Base-by-base conservation (phyloP, 2,797 vertebrate species). In the Xenentodon cancila region DNA sequence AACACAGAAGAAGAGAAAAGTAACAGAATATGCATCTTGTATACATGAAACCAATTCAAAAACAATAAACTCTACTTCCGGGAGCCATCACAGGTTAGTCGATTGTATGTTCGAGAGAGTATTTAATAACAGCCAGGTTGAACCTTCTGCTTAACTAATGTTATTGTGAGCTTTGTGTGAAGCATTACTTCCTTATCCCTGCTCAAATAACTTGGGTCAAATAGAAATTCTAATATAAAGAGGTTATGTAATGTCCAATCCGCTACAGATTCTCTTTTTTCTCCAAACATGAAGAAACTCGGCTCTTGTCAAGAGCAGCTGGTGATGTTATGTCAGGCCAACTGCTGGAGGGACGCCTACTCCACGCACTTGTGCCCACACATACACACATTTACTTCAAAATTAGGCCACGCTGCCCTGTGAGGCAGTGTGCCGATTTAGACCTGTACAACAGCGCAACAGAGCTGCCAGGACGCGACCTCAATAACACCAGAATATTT, bases 291-390 rank as follows among this genome's bases (percentile, higher is more conserved):
- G 66, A 82, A 87, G 83, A 79, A 81, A 64, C 22, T 49, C 64
- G 50, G 77, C 74, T 76, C 79, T 81, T 79, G 75, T 84, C 71
- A 79, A 81, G 87, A 90, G 82, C 88, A 91, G 89, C 89, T 90
- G 86, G 78, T 84, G 75, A 76, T 86, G 85, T 87, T 86, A 84
- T 84, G 87, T 82, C 85, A 90, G 68, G 82, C 80, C 59, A 75
- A 84, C 84, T 83, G 82, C 80, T 84, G 77, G 82, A 89, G 81
- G 77, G 78, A 84, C 66, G 73, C 82, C 80, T 81, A 77, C 85
- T 77, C 71, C 45, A 61, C 43, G 59, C n/a, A 64, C 77, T 68
- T 57, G 61, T 73, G 75, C 82, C 80, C 86, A 88, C 84, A 85
- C 77, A 80, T 64, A 81, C 81, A 77, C 83, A 81, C 77, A 73